A percentile compares a stretch with the other conserved stretches of the same genome.
phyloP scores from a whole-genome alignment of 2,113 vertebrate species.

The Ictalurus furcatus region DNA sequence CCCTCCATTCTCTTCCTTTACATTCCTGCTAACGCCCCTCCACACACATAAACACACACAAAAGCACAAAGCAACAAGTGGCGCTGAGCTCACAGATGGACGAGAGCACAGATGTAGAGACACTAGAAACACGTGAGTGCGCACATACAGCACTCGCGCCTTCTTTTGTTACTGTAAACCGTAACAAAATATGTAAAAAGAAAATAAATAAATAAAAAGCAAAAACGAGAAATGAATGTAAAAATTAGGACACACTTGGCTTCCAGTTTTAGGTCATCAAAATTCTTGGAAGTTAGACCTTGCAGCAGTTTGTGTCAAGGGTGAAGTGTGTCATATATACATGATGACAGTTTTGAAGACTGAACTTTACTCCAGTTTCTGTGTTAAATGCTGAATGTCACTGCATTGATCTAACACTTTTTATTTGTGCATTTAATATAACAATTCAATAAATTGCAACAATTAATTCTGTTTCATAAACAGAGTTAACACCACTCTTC shows the following conservation, averaged over 20 bases:
- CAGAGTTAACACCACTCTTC: neutral
- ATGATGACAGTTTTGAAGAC: neutral
- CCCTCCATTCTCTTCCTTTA: slow-evolving; percentile 73
- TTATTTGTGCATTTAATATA: neutral
- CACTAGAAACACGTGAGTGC: slow-evolving; percentile 58
- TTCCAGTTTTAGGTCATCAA: slow-evolving; percentile 61
- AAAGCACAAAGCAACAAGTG: slow-evolving; percentile 41
- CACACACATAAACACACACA: slow-evolving; percentile 47
- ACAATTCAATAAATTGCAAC: neutral
- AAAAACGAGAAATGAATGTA: slow-evolving; percentile 66
- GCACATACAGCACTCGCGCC: slow-evolving; percentile 60
- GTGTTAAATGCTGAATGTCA: neutral
- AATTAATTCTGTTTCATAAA: neutral
- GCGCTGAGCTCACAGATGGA: slow-evolving; percentile 61
- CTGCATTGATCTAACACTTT: neutral
- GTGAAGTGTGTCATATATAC: slow-evolving; percentile 6
- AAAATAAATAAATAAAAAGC: slow-evolving; percentile 51
- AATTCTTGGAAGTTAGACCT: slow-evolving; percentile 67
- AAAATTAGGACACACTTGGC: slow-evolving; percentile 78
- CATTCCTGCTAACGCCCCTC: slow-evolving; percentile 60
- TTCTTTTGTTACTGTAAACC: slow-evolving; percentile 62
- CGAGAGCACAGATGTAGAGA: slow-evolving; percentile 40
- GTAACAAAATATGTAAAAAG: slow-evolving; percentile 54
- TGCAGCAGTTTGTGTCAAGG: slow-evolving; percentile 49
- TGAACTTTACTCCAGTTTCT: neutral